Evolutionary conservation across 2,797 vertebrate species (phyloP), one percentile per base, ranked within the genome.

Genomic region (Lophius americanus): DNA sequence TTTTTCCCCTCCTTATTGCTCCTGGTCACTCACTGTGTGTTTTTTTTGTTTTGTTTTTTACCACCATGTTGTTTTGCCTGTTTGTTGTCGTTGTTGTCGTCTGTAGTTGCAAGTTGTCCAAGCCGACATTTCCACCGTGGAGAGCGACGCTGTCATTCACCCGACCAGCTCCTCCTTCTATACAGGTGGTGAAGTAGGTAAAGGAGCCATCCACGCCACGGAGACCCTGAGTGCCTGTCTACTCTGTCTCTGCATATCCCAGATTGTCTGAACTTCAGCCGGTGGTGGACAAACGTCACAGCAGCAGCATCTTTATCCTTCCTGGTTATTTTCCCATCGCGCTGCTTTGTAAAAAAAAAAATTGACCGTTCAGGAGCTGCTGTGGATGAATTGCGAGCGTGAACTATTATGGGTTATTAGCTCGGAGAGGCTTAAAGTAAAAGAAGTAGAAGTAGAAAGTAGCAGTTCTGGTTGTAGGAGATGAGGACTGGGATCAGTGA

Each of bases 121-220:
- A 94, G 97, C 97, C 94, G 96, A 99, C 95, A 97, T 99, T 96
- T 95, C 97, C 95, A 93, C 92, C 88, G 95, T 99, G 93, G 96
- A 96, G 94, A 98, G 97, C 93, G 98, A 99, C 87, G 98, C 96
- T 95, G 95, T 99, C 91, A 91, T 99, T 95, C 98, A 99, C 94
- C 97, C 98, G 92, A 99, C 98, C 96, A 98, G 95, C 96, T 96
- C 95, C 95, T 95, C 96, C 94, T 90, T 98, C 95, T 96, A 96
- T 96, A 92, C 91, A 94, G 98, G 97, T 95, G 98, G 98, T 94
- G 96, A 99, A 97, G 98, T 99, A 98, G 98, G 98, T 99, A 99
- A 98, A 96, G 95, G 93, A 93, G 91, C 94, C 93, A 93, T 86
- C 92, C 78, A 76, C 72, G 65, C 71, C 87, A 60, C 68, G 54